Evolutionary conservation across 2,113 vertebrate genomes (phyloP).

Genomic region (Ochotona curzoniae): DNA sequence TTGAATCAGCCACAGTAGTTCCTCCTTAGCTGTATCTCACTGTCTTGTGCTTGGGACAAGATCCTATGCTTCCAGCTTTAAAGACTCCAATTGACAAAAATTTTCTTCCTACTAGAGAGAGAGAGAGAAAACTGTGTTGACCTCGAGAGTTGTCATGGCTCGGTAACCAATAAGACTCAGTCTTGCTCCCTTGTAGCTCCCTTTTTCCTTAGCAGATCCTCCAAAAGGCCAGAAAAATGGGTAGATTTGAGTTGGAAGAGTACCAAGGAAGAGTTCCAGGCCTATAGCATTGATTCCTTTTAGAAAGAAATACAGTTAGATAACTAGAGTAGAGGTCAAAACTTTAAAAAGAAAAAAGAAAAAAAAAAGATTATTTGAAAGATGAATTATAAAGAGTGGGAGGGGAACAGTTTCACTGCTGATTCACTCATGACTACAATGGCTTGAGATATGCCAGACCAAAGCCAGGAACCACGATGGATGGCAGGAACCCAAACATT

Average conservation of each 20-base stretch:
- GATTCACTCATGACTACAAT: no score
- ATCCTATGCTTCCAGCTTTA: not conserved
- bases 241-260: not conserved
- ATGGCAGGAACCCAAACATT: no score
- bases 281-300: not conserved
- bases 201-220: not conserved
- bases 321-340: not conserved
- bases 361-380: no score
- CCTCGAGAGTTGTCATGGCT: not conserved
- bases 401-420: no score
- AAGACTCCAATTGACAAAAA: conserved; percentile 37
- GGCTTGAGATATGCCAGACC: no score
- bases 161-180: not conserved
- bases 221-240: not conserved
- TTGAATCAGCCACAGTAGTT: not conserved
- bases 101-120: not conserved
- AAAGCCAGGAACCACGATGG: no score
- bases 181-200: not conserved
- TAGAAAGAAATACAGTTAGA: not conserved
- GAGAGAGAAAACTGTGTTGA: not conserved
- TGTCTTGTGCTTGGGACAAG: not conserved
- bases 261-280: not conserved
- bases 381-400: no score
- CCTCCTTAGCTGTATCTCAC: not conserved
- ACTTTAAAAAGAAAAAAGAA: not conserved